These are phyloP conservation scores for Bimastos eiseni DNA, from an alignment of 2,888 invertebrate genomes.

Conservation along the genomic window DNA sequence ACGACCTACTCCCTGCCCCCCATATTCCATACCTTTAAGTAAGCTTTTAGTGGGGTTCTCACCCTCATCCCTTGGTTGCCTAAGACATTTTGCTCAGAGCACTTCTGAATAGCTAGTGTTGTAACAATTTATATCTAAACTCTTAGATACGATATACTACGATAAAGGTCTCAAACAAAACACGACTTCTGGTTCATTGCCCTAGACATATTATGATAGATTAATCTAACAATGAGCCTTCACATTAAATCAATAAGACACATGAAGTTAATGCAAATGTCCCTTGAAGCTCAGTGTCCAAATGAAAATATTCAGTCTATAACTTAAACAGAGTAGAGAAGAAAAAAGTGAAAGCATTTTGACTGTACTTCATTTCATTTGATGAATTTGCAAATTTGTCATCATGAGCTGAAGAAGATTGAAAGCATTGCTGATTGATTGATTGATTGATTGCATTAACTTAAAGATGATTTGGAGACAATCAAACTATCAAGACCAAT, in stretches of 20 bases:
- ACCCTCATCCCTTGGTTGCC: too few relatives aligned
- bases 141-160: not conserved
- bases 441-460: too few relatives aligned
- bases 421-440: not conserved
- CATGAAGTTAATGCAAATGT: not conserved
- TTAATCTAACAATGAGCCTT: not conserved
- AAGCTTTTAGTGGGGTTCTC: too few relatives aligned
- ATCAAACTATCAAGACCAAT: not conserved
- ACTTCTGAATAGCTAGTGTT: too few relatives aligned
- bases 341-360: not conserved
- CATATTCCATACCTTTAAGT: too few relatives aligned
- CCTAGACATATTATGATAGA: not conserved
- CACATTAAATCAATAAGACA: not conserved
- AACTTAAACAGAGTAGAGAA: not conserved
- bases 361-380: not conserved
- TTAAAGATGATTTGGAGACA: not conserved
- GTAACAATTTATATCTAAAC: too few relatives aligned
- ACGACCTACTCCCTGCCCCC: too few relatives aligned
- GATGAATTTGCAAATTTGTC: not conserved
- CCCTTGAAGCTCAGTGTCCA: not conserved
- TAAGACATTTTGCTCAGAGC: too few relatives aligned
- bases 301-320: not conserved
- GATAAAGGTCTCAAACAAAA: not conserved
- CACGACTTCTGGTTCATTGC: not conserved
- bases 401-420: not conserved